These are phyloP conservation scores for Sebastes vulpes DNA, from an alignment of 2,797 vertebrate species.

Conservation along the genomic window DNA sequence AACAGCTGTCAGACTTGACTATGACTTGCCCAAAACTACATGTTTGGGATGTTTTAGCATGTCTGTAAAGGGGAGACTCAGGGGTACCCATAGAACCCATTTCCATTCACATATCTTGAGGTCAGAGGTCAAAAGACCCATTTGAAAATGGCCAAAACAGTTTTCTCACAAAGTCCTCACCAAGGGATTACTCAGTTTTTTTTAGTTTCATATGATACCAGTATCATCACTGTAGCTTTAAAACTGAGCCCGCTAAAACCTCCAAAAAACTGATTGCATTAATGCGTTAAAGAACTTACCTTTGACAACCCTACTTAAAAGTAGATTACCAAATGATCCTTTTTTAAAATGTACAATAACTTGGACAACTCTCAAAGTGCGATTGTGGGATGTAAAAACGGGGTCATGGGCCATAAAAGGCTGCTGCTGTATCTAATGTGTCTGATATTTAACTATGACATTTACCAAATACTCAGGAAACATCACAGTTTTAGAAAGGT, in stretches of 20 bases:
- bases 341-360: background rate
- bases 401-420: background rate
- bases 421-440: background rate
- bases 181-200: background rate
- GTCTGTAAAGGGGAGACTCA: background rate
- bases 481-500: background rate
- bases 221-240: too few species aligned
- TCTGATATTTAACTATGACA: constrained; percentile 14
- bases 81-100: background rate
- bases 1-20: background rate
- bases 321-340: background rate
- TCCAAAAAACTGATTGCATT: background rate
- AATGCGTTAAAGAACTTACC: background rate
- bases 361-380: background rate
- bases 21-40: background rate
- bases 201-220: too few species aligned
- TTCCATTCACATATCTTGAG: background rate
- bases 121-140: background rate
- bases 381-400: background rate
- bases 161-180: too few species aligned
- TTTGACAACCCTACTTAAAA: background rate
- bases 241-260: too few species aligned
- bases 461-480: constrained; percentile 16
- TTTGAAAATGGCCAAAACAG: background rate
- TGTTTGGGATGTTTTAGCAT: background rate